Evolutionary conservation across 2,888 invertebrate species (phyloP), one percentile per base, ranked within the genome.

Genomic region (Chorisops tibialis): DNA sequence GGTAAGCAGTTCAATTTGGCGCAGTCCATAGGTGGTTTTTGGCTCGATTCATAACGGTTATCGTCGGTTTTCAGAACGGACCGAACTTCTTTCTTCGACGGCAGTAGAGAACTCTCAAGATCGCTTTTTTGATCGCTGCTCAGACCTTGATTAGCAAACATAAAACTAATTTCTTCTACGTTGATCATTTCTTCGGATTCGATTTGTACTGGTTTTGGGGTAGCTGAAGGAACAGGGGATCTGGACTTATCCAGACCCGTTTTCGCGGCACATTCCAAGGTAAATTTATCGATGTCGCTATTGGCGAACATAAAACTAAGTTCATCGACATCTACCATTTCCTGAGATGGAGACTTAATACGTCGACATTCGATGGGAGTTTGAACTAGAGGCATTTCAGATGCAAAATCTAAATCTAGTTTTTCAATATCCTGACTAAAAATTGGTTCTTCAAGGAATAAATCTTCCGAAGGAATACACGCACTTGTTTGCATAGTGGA

Each of bases 111-210:
- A 3, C 2, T 30, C 50, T 61, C 68, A 0, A 59, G 65, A 11
- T 65, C 54, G 6, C 24, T 14, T n/a, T 22, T 14, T 2, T 61
- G 54, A 0, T 67, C 49, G 48, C 61, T 5, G 3, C 30, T 12
- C 14, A 21, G 60, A 69, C 61, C 1, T 58, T 64, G 0, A 65
- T 63, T 0, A 9, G 70, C 69, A 22, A 71, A 71, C 3, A 76
- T 67, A 39, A 77, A 77, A 12, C 73, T 74, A 43, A 70, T 73
- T 35, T 72, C 70, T 51, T 76, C 76, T 9, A 73, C 65, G 9
- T 70, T 68, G 0, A 66, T 52, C 3, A 69, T 14, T 9, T 69
- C 61, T 9, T 64, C 65, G 4, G 16, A 35, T 9, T 9, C 58
- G 21, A 11, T 51, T 56, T 24, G 19, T 22, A 22, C 21, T 14